Conservation (phyloP, 2,888 invertebrate species). For the Ditula angustiorana region DNA sequence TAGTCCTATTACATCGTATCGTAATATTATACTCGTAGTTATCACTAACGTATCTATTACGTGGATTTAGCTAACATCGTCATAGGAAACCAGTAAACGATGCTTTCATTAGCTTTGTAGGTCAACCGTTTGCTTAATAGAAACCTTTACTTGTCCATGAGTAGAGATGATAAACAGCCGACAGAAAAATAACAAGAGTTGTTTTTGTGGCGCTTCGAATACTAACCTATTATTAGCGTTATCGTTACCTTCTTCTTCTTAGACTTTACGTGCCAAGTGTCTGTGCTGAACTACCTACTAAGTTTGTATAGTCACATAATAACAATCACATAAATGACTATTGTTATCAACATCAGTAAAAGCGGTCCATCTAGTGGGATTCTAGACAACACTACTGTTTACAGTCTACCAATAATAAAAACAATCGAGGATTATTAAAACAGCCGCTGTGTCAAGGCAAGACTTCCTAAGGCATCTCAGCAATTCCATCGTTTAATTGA, state of each 20-base stretch:
- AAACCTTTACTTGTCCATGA: background rate
- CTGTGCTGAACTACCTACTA: background rate
- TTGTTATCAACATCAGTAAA: background rate
- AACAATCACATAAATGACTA: background rate
- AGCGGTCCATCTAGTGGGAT: background rate
- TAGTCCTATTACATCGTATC: too few relatives aligned
- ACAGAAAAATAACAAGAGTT: background rate
- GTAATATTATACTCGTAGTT: too few relatives aligned
- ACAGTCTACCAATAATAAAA: conserved; percentile 2
- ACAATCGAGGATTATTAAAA: conserved; percentile 11
- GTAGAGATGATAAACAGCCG: background rate
- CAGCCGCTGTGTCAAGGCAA: conserved; percentile 62
- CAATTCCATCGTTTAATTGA: conserved; percentile 74
- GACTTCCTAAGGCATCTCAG: conserved; percentile 75
- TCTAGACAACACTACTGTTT: background rate
- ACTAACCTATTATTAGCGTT: background rate
- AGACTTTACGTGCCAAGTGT: background rate
- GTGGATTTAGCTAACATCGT: background rate
- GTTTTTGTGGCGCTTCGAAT: conserved; percentile 3
- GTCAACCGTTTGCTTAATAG: conserved; percentile 1
- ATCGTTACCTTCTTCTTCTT: background rate
- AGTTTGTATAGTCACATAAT: background rate
- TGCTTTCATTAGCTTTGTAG: conserved; percentile 21
- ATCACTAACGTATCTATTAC: background rate
- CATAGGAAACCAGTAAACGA: background rate